A percentile compares a stretch with the other conserved stretches of the same genome.
These are phyloP conservation scores for Clusia tigrina DNA, from an alignment of 2,888 invertebrate genomes.

Conservation along the genomic window DNA sequence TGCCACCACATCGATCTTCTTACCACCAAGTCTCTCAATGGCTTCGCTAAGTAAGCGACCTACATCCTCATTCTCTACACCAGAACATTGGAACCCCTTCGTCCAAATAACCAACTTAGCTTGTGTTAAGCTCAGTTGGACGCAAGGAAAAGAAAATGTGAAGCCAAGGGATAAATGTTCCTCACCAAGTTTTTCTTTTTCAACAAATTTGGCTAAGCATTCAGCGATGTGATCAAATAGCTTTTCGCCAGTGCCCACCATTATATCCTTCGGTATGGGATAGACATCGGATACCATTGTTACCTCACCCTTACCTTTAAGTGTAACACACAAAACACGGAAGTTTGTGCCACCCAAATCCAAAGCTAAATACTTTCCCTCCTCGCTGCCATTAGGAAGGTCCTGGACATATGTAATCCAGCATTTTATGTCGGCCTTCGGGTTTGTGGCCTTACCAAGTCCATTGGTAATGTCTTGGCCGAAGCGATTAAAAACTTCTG, in stretches of 20 bases:
- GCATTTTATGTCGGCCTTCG: conserved; percentile 84
- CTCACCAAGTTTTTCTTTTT: conserved; percentile 72
- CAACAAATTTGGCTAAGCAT: conserved; percentile 86
- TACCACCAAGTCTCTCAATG: conserved; percentile 79
- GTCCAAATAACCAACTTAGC: conserved; percentile 90
- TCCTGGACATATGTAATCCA: conserved; percentile 93
- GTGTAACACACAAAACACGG: conserved; percentile 86
- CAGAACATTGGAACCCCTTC: conserved; percentile 91
- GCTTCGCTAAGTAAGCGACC: conserved; percentile 85
- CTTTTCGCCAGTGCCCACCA: conserved; percentile 85
- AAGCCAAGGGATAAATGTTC: conserved; percentile 87
- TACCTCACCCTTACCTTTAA: conserved; percentile 75
- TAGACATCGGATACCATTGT: conserved; percentile 94
- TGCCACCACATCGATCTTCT: conserved; percentile 83
- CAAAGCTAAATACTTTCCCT: conserved; percentile 90
- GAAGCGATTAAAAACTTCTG: conserved; percentile 76
- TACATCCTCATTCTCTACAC: conserved; percentile 88
- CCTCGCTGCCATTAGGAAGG: conserved; percentile 91
- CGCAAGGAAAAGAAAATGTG: conserved; percentile 93
- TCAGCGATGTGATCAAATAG: conserved; percentile 94
- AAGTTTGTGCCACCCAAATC: conserved; percentile 98
- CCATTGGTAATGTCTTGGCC: conserved; percentile 79
- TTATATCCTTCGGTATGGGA: conserved; percentile 86
- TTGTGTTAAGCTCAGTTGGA: conserved; percentile 82
- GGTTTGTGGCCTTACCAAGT: conserved; percentile 77